Evolutionary conservation across 35 echinoderm and acorn worm genomes (phyloP).

Genomic region (Holothuria glaberrima): DNA sequence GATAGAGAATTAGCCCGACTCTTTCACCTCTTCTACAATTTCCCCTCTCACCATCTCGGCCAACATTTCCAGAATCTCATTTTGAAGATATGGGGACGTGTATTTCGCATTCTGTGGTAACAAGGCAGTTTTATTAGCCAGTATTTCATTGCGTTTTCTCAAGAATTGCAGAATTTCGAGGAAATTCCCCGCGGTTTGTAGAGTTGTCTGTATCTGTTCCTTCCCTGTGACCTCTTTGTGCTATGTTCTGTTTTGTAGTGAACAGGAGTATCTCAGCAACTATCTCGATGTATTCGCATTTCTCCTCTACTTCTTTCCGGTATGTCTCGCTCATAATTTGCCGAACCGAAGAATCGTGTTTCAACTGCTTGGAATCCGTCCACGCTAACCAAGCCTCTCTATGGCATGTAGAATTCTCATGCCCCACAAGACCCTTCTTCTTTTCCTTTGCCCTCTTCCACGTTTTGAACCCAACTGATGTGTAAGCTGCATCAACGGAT

Average conservation of each 20-base stretch:
- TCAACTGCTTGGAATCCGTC: slow-evolving; percentile 15
- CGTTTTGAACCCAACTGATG: slow-evolving; percentile 34
- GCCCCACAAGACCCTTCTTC: slow-evolving; percentile 32
- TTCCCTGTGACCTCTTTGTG: neutral
- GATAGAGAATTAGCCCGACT: slow-evolving; percentile 11
- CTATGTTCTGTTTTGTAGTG: neutral
- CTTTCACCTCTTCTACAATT: slow-evolving; percentile 32
- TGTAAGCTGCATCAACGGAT: slow-evolving; percentile 25
- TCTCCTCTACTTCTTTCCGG: slow-evolving; percentile 27
- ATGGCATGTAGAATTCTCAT: slow-evolving; percentile 1
- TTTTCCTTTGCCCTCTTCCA: slow-evolving; percentile 44
- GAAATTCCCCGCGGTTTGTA: neutral
- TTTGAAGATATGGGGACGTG: slow-evolving; percentile 29
- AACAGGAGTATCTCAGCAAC: neutral
- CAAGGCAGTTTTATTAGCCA: neutral
- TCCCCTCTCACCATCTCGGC: slow-evolving; percentile 15
- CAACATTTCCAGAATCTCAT: slow-evolving; percentile 16
- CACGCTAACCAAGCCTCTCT: slow-evolving; percentile 7
- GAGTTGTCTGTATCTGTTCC: neutral
- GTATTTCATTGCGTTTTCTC: neutral
- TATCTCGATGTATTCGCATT: no score
- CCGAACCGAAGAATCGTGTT: slow-evolving; percentile 24
- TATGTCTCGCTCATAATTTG: slow-evolving; percentile 23
- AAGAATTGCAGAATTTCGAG: neutral
- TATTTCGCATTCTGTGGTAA: slow-evolving; percentile 23